Base-by-base conservation (phyloP, 2,888 invertebrate genomes). In the Leptinotarsa peninsularis region DNA sequence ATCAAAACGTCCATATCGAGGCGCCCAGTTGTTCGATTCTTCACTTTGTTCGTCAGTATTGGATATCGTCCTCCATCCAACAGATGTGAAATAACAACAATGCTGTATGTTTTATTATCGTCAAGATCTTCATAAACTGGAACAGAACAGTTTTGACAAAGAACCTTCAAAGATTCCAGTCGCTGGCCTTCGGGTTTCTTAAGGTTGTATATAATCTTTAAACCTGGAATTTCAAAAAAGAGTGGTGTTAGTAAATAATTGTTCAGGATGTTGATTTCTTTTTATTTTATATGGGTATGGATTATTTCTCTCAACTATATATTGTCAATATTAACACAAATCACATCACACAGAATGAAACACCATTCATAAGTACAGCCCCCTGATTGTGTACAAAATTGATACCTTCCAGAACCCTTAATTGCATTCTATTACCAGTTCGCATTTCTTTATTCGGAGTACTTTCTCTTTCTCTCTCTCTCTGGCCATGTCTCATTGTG, bases 1-100 rank as follows among this genome's bases (percentile, higher is more conserved):
- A 89, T 88, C 73, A 92, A 84, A 81, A 90, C 88, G 76, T 91
- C 90, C 78, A 91, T 89, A 83, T 93, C 93, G 0, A 90, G 78
- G 0, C 86, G 86, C 56, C 91, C 89, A 66, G 86, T 85, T 69
- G 85, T 83, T 54, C 89, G 72, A 83, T 92, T 91, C 73, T 89
- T 86, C 18, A 91, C 85, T 81, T 91, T 89, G 0, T 90, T 83
- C 0, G 88, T 83, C 66, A 93, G 80, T 83, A 90, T 88, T 75
- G 88, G 81, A 84, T 90, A 94, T 0, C 93, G 93, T 83, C 94
- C 93, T 15, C 94, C 95, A 33, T 89, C 89, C 2, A 90, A 90
- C 73, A 94, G 87, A 84, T 92, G 94, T 81, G 90, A 89, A 67
- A 91, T 90, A 2, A 92, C 85, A n/a, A 92, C 88, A 0, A 95